Base-by-base conservation (phyloP, 2,113 vertebrate genomes). In the Ophthalmolycus amberensis region DNA sequence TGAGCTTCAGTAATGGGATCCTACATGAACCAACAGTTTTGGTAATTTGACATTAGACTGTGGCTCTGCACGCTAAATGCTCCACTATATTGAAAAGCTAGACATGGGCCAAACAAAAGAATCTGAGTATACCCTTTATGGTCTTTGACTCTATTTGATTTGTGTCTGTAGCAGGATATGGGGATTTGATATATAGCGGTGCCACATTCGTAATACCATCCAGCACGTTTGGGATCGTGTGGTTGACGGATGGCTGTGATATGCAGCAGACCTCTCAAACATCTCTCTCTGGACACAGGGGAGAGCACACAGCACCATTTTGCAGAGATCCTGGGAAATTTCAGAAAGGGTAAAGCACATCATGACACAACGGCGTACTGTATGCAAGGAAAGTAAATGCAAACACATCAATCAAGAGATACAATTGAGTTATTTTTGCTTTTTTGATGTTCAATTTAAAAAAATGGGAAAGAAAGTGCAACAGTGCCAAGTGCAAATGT, bases 191-290 rank as follows among this genome's bases (percentile, higher is more conserved):
- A 40, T 79, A 83, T 76, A 50, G 37, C 38, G 25, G 37, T 71
- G 76, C 67, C 80, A 58, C 14, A 59, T 79, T 70, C 71, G 65
- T 84, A 78, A 84, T 72, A 79, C 46, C 80, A 71, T 77, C 25
- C 37, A 54, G 70, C 84, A 75, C 80, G 63, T 85, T 69, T 85
- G 84, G 85, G 77, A 77, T 34, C 42, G 62, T 67, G 75, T 66
- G 77, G 60, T 70, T 89, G 89, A 85, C 54, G 54, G 85, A 84
- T 84, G 88, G 58, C 73, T 64, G 29, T 85, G 82, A 91, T 81
- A 79, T 73, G 50, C 50, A 22, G 81, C 14, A 29, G 63, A 66
- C 70, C 77, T 54, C 64, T 85, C 59, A 54, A 79, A 73, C 67
- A 79, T 82, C 71, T 88, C 85, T 88, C 85, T 73, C 64, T 74